These are phyloP conservation scores for Meloe dianella DNA, from an alignment of 2,888 invertebrate species.

Conservation along the genomic window DNA sequence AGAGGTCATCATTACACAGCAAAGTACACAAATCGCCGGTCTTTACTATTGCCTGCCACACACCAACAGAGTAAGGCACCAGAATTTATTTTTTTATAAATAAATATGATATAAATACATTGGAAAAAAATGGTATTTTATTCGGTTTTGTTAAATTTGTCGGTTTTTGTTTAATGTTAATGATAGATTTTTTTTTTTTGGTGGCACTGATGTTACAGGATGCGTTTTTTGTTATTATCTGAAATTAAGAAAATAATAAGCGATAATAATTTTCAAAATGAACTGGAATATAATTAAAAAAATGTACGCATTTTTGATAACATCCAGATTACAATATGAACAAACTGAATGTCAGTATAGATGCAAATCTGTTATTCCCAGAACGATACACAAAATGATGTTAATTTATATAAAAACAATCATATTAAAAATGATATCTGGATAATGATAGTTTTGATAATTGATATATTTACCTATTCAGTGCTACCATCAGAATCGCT, in stretches of 20 bases:
- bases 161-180: background rate
- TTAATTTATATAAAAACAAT: background rate
- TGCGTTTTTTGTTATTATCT: conserved; percentile 34
- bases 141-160: conserved; percentile 38
- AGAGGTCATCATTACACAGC: conserved; percentile 43
- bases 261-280: conserved; percentile 10
- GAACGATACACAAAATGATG: conserved; percentile 15
- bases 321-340: conserved; percentile 36
- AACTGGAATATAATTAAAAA: conserved; percentile 17
- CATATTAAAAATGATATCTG: background rate
- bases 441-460: background rate
- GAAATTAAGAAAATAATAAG: conserved; percentile 34
- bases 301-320: conserved; percentile 39
- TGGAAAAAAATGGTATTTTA: conserved; percentile 59
- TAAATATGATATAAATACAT: conserved; percentile 53
- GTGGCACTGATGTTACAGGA: conserved; percentile 56
- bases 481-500: conserved; percentile 65
- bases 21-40: conserved; percentile 49
- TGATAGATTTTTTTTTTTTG: conserved; percentile 39
- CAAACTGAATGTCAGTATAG: conserved; percentile 47
- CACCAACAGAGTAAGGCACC: conserved; percentile 60
- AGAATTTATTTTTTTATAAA: conserved; percentile 44
- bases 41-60: conserved; percentile 56
- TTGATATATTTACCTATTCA: conserved; percentile 49
- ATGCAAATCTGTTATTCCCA: conserved; percentile 41